Percentiles rank a stretch among this genome's conserved stretches.
phyloP scores from a whole-genome alignment of 2,797 vertebrate genomes.

The Sebastes diaconus region DNA sequence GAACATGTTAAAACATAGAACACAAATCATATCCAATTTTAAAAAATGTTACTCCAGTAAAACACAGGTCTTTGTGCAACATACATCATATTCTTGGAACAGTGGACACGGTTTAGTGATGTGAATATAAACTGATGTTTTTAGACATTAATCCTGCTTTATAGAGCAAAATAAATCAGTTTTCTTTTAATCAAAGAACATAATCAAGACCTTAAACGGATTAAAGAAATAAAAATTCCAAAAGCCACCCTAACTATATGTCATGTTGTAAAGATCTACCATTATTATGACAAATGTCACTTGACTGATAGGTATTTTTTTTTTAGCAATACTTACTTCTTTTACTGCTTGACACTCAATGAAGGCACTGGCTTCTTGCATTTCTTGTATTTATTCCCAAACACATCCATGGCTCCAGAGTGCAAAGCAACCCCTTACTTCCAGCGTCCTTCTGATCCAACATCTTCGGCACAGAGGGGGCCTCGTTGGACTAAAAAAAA shows the following conservation, averaged over 20 bases:
- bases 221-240: background rate
- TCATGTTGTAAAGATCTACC: background rate
- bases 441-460: too few species aligned
- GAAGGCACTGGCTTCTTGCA: background rate
- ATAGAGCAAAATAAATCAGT: background rate
- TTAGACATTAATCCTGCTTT: background rate
- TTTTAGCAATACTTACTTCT: background rate
- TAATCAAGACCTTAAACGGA: background rate
- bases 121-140: background rate
- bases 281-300: background rate
- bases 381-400: background rate
- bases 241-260: background rate
- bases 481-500: too few species aligned
- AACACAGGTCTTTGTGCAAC: background rate
- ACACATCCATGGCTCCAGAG: background rate
- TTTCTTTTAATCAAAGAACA: background rate
- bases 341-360: background rate
- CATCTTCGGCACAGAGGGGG: too few species aligned
- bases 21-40: background rate
- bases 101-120: background rate
- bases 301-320: background rate
- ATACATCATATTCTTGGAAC: background rate
- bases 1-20: background rate
- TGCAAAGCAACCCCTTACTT: too few species aligned
- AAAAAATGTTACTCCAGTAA: background rate